Evolutionary conservation across 2,797 vertebrate genomes (phyloP), one percentile per base, ranked within the genome.

Genomic region (Perodicticus potto): DNA sequence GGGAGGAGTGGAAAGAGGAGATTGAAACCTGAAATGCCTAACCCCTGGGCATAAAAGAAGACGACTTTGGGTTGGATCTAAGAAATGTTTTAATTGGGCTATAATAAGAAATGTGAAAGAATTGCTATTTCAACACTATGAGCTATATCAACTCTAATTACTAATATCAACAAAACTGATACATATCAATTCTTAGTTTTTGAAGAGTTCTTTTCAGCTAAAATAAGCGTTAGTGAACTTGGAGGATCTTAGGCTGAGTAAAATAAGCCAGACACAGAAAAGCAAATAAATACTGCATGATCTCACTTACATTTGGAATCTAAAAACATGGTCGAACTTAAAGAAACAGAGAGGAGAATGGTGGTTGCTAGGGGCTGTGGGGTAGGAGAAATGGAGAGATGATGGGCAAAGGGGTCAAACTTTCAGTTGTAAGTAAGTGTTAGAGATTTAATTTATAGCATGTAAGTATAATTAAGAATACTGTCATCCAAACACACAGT

Each of bases 141-240:
- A 81, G 55, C 32, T 23, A 20, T 12, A 34, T 59, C 49, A 14
- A n/a, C 22, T 70, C 65, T 72, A 27, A 77, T 91, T 57, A 73
- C 11, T 73, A 34, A 67, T 40, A 86, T n/a, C 70, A 78, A 82
- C 11, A 91, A 69, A 91, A 84, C 32, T 55, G 55, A 53, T 43
- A 59, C 14, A 32, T 29, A 69, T 93, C 65, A 20, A 45, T 88
- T 59, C 34, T n/a, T n/a, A 87, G 85, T 76, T 95, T 86, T 1
- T 25, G 57, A 55, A 40, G 17, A 1, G 7, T 61, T 94, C 73
- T 84, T 88, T 32, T 7, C 77, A 85, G 73, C 37, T 86, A 49
- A 96, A 80, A 67, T 86, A 96, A 76, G 57, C 3, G 25, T 34
- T 72, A 19, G 5, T 70, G 80, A 86, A 84, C 72, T 40, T 92